Conservation (phyloP, 2,113 vertebrate species). For the Dasyornis broadbenti region DNA sequence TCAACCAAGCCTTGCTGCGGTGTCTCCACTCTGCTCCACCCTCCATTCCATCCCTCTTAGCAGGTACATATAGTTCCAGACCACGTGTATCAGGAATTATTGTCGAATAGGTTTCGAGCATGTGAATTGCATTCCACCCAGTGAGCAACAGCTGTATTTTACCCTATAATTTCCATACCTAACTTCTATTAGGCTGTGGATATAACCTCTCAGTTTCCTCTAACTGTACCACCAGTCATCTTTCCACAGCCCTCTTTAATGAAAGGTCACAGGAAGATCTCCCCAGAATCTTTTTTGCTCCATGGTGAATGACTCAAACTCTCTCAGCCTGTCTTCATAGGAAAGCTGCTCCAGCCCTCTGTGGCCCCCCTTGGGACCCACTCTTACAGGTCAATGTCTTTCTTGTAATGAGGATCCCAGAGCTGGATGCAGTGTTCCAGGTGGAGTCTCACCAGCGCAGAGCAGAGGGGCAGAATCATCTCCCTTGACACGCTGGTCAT, state of each 20-base stretch:
- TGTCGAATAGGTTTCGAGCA: not conserved
- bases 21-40: not conserved
- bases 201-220: not conserved
- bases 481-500: not conserved
- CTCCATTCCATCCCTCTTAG: not conserved
- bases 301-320: not conserved
- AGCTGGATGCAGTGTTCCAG: not conserved
- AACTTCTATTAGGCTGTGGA: not conserved
- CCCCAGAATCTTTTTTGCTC: not conserved
- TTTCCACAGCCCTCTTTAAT: not conserved
- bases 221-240: not conserved
- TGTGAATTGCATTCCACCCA: not conserved
- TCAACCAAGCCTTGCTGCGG: rapidly evolving
- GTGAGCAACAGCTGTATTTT: rapidly evolving
- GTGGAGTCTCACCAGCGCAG: rapidly evolving
- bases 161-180: not conserved
- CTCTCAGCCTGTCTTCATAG: not conserved
- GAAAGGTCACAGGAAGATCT: not conserved
- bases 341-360: not conserved
- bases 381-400: not conserved
- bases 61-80: not conserved
- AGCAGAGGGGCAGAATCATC: not conserved
- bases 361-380: not conserved
- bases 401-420: not conserved
- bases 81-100: rapidly evolving